Conservation (phyloP, 2,888 invertebrate genomes). For the Dryadula phaetusa region DNA sequence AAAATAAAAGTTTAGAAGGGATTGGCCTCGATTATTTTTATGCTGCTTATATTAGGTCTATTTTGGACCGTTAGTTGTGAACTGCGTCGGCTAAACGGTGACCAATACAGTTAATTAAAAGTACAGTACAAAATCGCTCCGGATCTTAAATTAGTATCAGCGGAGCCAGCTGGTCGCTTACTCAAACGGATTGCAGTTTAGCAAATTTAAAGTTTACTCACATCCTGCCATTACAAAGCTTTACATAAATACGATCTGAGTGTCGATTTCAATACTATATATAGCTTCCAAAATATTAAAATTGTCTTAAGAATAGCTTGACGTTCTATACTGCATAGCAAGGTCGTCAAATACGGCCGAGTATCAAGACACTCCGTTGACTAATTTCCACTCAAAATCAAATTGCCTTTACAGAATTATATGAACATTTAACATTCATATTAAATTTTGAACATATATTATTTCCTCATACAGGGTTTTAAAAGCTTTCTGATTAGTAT, state of each 20-base stretch:
- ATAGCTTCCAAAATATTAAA: too few species aligned
- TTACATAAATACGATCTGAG: background rate
- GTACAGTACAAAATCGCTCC: constrained; percentile 37
- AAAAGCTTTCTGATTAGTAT: too few species aligned
- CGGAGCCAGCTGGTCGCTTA: constrained; percentile 26
- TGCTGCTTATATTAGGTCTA: constrained; percentile 26
- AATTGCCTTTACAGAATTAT: background rate
- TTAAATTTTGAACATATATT: too few species aligned
- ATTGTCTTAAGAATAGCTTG: too few species aligned
- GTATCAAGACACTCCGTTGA: too few species aligned
- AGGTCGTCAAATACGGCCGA: too few species aligned
- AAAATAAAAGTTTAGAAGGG: constrained; percentile 36
- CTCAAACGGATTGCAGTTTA: constrained; percentile 10
- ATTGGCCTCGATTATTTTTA: constrained; percentile 45
- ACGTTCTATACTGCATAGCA: too few species aligned
- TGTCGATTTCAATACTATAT: background rate
- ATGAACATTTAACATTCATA: background rate
- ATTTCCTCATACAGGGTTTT: too few species aligned
- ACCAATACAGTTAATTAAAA: constrained; percentile 38
- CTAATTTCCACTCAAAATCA: too few species aligned
- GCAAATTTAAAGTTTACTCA: constrained; percentile 19
- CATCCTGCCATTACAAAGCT: constrained; percentile 7
- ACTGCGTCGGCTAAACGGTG: constrained; percentile 32
- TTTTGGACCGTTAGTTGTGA: constrained; percentile 31
- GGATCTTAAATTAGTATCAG: constrained; percentile 33